A percentile compares a stretch with the other conserved stretches of the same genome.
These are phyloP conservation scores for Tetragonula clypearis DNA, from an alignment of 1,140 invertebrate species.

Conservation along the genomic window DNA sequence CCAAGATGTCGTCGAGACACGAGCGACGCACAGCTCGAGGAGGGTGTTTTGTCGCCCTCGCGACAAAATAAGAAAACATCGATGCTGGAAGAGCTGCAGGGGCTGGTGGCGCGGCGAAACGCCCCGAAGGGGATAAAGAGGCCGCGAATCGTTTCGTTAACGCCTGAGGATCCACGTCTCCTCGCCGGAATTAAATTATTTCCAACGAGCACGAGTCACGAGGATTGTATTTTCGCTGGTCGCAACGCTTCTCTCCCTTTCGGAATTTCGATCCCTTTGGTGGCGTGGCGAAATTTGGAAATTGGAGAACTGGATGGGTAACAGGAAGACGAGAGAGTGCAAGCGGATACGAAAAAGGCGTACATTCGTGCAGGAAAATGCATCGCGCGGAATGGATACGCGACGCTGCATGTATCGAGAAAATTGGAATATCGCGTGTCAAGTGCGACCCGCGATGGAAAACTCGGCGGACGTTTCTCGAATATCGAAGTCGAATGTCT, in stretches of 20 bases:
- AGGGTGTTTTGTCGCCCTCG: background rate
- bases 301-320: background rate
- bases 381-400: background rate
- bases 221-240: background rate
- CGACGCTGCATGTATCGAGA: background rate
- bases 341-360: too few species aligned
- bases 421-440: conserved; percentile 5
- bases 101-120: background rate
- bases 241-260: background rate
- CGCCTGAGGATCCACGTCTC: background rate
- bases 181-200: background rate
- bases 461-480: background rate
- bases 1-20: conserved; percentile 33
- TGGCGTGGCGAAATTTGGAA: background rate
- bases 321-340: background rate
- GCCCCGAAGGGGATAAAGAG: background rate
- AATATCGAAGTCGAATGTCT: background rate
- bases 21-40: conserved; percentile 4
- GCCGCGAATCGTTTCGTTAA: conserved; percentile 4
- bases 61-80: conserved; percentile 4
- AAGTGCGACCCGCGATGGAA: background rate
- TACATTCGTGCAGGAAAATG: too few species aligned
- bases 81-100: background rate
- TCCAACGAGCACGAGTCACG: background rate
- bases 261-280: background rate